These are phyloP conservation scores for Pseudopleuronectes americanus DNA, from an alignment of 2,797 vertebrate species.

Conservation along the genomic window DNA sequence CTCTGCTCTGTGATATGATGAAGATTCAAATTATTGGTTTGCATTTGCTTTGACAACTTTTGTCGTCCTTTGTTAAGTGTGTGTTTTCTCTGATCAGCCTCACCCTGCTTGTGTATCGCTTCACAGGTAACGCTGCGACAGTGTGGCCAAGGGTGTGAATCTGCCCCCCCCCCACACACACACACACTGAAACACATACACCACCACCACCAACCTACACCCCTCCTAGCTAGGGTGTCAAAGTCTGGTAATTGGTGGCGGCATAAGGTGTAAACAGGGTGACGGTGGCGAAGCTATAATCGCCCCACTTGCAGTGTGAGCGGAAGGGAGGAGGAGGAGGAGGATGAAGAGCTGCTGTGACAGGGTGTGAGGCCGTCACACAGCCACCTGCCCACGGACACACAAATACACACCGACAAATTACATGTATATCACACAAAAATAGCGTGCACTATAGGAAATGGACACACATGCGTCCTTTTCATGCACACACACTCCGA, in stretches of 20 bases:
- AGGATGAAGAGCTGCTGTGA: constrained; percentile 64
- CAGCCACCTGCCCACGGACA: constrained; percentile 35
- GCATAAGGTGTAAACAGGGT: constrained; percentile 85
- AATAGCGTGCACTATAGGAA: neutral
- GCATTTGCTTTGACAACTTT: neutral
- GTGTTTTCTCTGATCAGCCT: constrained; percentile 6
- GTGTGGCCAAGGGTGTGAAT: constrained; percentile 70
- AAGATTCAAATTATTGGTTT: neutral
- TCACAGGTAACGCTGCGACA: constrained; percentile 72
- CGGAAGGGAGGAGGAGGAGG: constrained; percentile 44
- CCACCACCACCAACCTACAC: constrained; percentile 38
- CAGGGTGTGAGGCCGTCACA: constrained; percentile 72
- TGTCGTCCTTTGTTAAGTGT: constrained; percentile 1
- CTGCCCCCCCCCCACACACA: constrained; percentile 13
- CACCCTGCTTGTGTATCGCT: constrained; percentile 37
- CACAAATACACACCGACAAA: constrained; percentile 5
- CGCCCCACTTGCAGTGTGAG: constrained; percentile 69
- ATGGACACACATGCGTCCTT: neutral
- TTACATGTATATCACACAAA: neutral
- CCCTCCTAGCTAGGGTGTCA: constrained; percentile 72
- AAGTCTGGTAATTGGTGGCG: constrained; percentile 83
- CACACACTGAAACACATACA: constrained; percentile 14
- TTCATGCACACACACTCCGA: neutral
- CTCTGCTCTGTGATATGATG: no score
- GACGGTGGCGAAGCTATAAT: constrained; percentile 75